phyloP scores from a whole-genome alignment of 2,113 vertebrate genomes.

The Bettongia penicillata region DNA sequence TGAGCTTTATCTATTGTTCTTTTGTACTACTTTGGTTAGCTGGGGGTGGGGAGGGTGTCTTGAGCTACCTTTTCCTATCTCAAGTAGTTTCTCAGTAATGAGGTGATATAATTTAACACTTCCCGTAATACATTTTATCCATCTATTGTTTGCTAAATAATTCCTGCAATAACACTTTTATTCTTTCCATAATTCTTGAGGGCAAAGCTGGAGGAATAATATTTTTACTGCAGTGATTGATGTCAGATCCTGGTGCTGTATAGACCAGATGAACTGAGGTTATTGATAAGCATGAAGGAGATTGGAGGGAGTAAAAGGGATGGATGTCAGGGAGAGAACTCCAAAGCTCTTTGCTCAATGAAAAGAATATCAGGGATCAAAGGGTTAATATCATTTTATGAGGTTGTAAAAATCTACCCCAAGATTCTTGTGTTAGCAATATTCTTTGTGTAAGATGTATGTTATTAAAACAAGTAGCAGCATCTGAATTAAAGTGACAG shows the following conservation, averaged over 20 bases:
- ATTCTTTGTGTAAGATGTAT: slow-evolving; percentile 94
- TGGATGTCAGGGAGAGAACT: slow-evolving; percentile 15
- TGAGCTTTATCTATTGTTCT: slow-evolving; percentile 83
- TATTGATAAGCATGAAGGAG: slow-evolving; percentile 87
- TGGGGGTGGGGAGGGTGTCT: slow-evolving; percentile 11
- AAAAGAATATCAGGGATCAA: slow-evolving; percentile 85
- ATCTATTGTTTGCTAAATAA: slow-evolving; percentile 89
- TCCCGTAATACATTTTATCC: slow-evolving; percentile 87
- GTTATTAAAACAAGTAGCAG: slow-evolving; percentile 96
- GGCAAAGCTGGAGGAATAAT: slow-evolving; percentile 83
- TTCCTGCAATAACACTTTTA: slow-evolving; percentile 88
- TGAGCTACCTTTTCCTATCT: slow-evolving; percentile 77
- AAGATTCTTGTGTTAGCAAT: slow-evolving; percentile 90
- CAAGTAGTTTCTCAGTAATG: slow-evolving; percentile 81
- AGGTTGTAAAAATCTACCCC: slow-evolving; percentile 90
- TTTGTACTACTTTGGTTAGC: slow-evolving; percentile 78
- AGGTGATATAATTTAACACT: slow-evolving; percentile 88
- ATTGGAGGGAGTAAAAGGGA: slow-evolving; percentile 45
- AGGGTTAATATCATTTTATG: slow-evolving; percentile 92
- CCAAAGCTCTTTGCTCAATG: slow-evolving; percentile 53
- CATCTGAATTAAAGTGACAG: slow-evolving; percentile 97
- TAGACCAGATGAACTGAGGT: slow-evolving; percentile 78
- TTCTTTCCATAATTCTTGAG: slow-evolving; percentile 88
- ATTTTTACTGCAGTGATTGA: slow-evolving; percentile 86
- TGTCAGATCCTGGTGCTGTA: slow-evolving; percentile 78